Percentiles rank a stretch among this genome's conserved stretches.
phyloP scores from a whole-genome alignment of 2,113 vertebrate genomes.

The Panurus biarmicus region DNA sequence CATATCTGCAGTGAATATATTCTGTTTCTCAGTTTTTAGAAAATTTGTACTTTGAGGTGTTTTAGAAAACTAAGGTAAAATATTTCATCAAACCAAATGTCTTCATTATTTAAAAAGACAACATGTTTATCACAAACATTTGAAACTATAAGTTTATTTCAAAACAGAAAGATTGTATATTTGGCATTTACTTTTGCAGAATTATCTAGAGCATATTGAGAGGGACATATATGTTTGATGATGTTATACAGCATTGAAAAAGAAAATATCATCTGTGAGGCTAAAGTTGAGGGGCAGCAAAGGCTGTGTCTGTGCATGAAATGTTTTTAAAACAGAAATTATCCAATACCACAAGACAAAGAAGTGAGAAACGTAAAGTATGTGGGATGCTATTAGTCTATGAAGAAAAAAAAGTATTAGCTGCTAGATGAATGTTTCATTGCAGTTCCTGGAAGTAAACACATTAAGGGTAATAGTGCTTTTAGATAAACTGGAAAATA shows the following conservation, averaged over 20 bases:
- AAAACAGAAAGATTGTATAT: background rate
- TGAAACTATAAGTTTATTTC: background rate
- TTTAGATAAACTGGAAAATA: background rate
- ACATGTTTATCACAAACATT: background rate
- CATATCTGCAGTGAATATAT: background rate
- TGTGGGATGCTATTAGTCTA: background rate
- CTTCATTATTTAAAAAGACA: background rate
- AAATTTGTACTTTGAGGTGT: background rate
- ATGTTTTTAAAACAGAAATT: background rate
- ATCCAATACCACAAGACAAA: background rate
- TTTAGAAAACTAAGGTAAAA: background rate
- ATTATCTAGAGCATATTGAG: background rate
- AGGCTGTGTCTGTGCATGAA: background rate
- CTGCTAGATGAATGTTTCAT: background rate
- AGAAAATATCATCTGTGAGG: background rate
- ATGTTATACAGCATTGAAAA: background rate
- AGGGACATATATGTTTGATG: background rate
- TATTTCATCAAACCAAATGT: background rate
- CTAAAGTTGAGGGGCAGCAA: background rate
- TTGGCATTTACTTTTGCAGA: background rate
- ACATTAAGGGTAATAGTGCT: background rate
- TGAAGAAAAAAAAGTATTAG: background rate
- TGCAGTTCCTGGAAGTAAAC: background rate
- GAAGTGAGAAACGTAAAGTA: background rate
- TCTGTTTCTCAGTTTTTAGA: background rate